These are phyloP conservation scores for Hormaphis cornu DNA, from an alignment of 1,140 invertebrate genomes.

Conservation along the genomic window DNA sequence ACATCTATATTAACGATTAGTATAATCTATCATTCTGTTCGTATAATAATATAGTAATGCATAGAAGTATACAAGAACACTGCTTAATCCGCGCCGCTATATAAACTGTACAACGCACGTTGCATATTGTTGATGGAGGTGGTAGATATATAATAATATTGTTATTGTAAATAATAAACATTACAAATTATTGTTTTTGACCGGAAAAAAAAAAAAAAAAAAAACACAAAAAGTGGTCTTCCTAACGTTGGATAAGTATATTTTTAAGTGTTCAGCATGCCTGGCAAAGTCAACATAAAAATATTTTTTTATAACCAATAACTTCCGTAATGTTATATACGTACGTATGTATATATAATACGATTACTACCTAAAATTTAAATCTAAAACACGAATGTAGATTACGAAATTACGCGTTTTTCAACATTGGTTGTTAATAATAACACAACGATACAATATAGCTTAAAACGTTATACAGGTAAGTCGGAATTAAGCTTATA, in stretches of 20 bases:
- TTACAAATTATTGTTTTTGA: background rate
- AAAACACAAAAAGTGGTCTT: background rate
- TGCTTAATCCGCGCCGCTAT: background rate
- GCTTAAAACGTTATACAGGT: background rate
- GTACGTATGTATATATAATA: slow-evolving; percentile 17
- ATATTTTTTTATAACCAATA: slow-evolving; percentile 17
- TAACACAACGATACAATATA: background rate
- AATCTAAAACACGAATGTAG: no score
- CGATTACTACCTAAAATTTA: no score
- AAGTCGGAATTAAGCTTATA: background rate
- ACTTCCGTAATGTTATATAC: background rate
- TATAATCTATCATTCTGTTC: slow-evolving; percentile 2
- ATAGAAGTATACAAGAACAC: no score
- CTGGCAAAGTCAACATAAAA: background rate
- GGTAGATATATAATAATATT: no score
- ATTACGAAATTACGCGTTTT: background rate
- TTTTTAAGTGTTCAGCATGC: background rate
- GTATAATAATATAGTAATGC: background rate
- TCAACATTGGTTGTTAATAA: background rate
- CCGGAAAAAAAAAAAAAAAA: background rate
- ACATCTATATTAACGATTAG: slow-evolving; percentile 8
- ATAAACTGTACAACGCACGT: background rate
- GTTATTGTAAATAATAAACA: no score
- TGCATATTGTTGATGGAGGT: no score
- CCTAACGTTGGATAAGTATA: slow-evolving; percentile 2